Conservation (phyloP, 2,113 vertebrate species). For the Triplophysa tibetana region DNA sequence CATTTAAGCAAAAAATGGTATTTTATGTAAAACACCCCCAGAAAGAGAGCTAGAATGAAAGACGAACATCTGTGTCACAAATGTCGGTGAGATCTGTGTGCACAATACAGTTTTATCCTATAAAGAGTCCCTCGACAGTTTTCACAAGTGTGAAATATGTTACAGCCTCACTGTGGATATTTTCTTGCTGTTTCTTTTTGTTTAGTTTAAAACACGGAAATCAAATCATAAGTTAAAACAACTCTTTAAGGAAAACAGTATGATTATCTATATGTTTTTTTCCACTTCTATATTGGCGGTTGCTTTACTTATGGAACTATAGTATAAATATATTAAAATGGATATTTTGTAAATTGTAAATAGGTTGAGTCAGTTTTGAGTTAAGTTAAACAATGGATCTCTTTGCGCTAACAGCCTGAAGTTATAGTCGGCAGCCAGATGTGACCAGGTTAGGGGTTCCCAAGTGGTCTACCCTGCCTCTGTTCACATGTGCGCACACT, state of each 20-base stretch:
- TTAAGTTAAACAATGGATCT: neutral
- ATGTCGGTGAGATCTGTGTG: constrained; percentile 59
- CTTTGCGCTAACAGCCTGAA: constrained; percentile 47
- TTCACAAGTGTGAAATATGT: constrained; percentile 50
- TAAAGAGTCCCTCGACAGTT: constrained; percentile 58
- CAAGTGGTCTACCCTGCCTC: constrained; percentile 57
- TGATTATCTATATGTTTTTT: too few relatives aligned
- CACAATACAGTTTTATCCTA: constrained; percentile 55
- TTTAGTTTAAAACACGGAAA: constrained; percentile 20
- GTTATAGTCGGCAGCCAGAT: constrained; percentile 69
- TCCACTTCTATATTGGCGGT: neutral
- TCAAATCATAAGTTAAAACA: neutral
- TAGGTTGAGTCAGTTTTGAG: neutral
- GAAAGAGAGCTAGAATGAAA: constrained; percentile 21
- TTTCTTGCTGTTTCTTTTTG: constrained; percentile 31
- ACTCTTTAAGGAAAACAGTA: too few relatives aligned
- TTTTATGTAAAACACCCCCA: too few relatives aligned
- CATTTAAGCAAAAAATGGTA: neutral
- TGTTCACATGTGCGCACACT: constrained; percentile 37
- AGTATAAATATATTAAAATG: neutral
- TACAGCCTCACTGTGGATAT: constrained; percentile 35
- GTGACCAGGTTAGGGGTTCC: constrained; percentile 66
- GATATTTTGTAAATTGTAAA: constrained; percentile 2
- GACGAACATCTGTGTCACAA: constrained; percentile 70
- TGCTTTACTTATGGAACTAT: neutral